Conservation (phyloP, 2,113 vertebrate genomes). For the Callaeas wilsoni region DNA sequence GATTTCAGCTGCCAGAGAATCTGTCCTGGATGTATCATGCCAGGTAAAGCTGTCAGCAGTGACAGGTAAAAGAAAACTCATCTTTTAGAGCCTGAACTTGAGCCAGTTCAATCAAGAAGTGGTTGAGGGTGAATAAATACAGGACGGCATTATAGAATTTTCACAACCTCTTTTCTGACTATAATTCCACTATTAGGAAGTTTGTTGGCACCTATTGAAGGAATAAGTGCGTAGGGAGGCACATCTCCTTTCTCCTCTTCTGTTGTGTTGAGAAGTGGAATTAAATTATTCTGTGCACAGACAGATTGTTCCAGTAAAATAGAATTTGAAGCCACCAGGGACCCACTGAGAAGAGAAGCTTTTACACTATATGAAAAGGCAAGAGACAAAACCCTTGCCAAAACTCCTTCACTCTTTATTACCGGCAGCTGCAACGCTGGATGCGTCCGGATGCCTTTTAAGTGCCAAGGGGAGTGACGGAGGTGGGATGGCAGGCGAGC, state of each 20-base stretch:
- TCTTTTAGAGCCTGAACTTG: neutral
- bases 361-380: conserved; percentile 58
- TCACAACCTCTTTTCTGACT: conserved; percentile 14
- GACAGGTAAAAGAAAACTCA: neutral
- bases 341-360: conserved; percentile 63
- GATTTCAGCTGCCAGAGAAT: conserved; percentile 3
- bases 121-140: conserved; percentile 7
- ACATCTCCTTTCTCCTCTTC: neutral
- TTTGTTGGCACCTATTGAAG: neutral
- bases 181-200: conserved; percentile 16
- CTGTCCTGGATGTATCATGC: neutral
- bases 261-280: conserved; percentile 43
- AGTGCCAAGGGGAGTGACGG: conserved; percentile 24
- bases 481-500: conserved; percentile 38
- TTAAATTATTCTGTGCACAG: conserved; percentile 73
- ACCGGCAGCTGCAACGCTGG: conserved; percentile 58
- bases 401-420: conserved; percentile 43
- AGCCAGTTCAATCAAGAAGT: neutral
- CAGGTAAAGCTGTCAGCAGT: neutral
- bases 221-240: neutral
- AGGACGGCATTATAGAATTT: neutral
- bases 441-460: conserved; percentile 22
- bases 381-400: conserved; percentile 43
- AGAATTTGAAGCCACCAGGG: conserved; percentile 65
- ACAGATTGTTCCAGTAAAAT: conserved; percentile 72